Base-by-base conservation (phyloP, 2,888 invertebrate genomes). In the Polyploca ridens region DNA sequence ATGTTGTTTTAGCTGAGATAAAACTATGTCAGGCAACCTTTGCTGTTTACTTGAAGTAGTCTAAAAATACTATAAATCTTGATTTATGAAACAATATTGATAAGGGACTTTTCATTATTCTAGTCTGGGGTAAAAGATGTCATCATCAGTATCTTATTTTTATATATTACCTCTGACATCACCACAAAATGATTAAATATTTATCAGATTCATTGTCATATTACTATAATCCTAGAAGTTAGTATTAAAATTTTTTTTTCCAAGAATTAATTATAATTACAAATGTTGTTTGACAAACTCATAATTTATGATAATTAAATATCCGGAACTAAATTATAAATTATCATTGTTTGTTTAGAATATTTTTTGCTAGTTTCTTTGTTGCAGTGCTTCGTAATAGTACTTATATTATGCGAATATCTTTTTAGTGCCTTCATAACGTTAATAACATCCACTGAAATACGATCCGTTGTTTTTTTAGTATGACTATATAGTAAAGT, bases 1-100 rank as follows among this genome's bases (percentile, higher is more conserved):
- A 58, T 41, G 41, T 58, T 19, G 11, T 58, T 62, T 64, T 66
- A 27, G 58, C 63, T 62, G 35, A 63, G n/a, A 1, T 46, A 11
- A 3, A 41, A 41, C 13, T 41, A 46, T 5, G 14, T 14, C 46
- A 4, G 35, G 35, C 7, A 6, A 35, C 35, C 6, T 46, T 46
- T 46, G 46, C n/a, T 0, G 46, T 46, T 41, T 7, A 41, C 35
- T 27, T 35, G 35, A 35, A 7, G 5, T 35, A 35, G 35, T 35
- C 6, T 35, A 35, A 35, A 35, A 27, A 27, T 27, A 27, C 27
- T 27, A 27, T 27, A 27, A 8, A 5, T 35, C 8, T 38, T 38
- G 38, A 38, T 38, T 38, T 38, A 38, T 5, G 38, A 38, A 38
- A 10, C 38, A 38, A 38, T 38, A 38, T 38, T 38, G 38, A 38